Evolutionary conservation across 2,888 invertebrate species (phyloP), one percentile per base, ranked within the genome.

Genomic region (Lissonota sp.): DNA sequence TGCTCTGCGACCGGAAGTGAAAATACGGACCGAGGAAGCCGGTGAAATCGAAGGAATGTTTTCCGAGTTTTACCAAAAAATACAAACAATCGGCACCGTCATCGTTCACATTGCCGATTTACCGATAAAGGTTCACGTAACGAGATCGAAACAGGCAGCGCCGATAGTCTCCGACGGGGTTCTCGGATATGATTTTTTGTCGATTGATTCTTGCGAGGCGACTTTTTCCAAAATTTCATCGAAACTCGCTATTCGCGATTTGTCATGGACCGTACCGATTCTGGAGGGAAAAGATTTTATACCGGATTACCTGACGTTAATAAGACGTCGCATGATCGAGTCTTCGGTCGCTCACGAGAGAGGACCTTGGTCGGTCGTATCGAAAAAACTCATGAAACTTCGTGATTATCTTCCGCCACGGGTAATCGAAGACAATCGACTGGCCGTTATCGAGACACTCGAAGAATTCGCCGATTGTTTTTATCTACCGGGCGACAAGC

Each of bases 401-500:
- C 75, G 55, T 6, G 7, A 16, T 10, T 26, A 40, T 42, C 39
- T 80, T 1, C 62, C 66, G 1, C 7, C 14, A 2, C n/a, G 42
- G 12, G 46, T 75, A 4, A n/a, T 6, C n/a, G 4, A 7, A 12
- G 66, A 73, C 26, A 16, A 66, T 8, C 60, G 66, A 7, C 2
- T 16, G 1, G 6, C 60, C 12, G 46, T 78, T 5, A 39, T 78
- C 12, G 57, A 67, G 4, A 42, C 70, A 12, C 62, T 81, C 10
- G 57, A 74, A 6, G 78, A 81, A 7, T 78, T 62, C 40, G n/a
- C 55, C 14, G 81, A 81, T 44, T 71, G 81, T 4, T 71, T 81
- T 16, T 53, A 78, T 42, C 8, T 78, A 0, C 78, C 74, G 1
- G 71, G 78, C n/a, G 81, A 81, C 0, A 62, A 62, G 1, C 26